Conservation (phyloP, 1,140 invertebrate genomes). For the Muscidifurax raptorellus region DNA sequence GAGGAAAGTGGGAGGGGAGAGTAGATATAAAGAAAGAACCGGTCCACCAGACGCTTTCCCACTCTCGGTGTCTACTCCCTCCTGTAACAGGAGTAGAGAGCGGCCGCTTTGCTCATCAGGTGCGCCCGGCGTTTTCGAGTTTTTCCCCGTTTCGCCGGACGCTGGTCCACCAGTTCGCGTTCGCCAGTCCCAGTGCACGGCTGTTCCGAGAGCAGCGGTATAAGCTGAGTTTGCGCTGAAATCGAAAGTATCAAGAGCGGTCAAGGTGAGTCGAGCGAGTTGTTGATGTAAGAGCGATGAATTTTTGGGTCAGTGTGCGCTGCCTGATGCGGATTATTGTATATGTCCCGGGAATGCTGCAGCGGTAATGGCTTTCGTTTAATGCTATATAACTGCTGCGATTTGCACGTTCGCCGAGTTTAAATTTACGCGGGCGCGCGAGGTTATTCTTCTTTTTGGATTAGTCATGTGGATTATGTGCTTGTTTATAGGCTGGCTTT, state of each 20-base stretch:
- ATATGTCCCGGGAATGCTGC: not conserved
- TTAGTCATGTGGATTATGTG: not conserved
- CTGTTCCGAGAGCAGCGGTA: not conserved
- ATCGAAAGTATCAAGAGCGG: constrained; percentile 31
- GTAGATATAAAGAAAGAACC: constrained; percentile 40
- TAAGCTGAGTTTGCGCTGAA: not conserved
- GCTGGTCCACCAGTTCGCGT: constrained; percentile 41
- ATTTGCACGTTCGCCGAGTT: not conserved
- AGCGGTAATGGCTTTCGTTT: not conserved
- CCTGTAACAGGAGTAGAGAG: not conserved
- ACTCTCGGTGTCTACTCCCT: not conserved
- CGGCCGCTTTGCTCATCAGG: not conserved
- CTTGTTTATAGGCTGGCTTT: too few species aligned
- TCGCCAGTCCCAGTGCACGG: not conserved
- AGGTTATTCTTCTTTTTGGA: not conserved
- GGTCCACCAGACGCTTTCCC: constrained; percentile 39
- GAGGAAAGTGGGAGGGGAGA: not conserved
- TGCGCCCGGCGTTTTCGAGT: constrained; percentile 9
- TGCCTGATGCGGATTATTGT: not conserved
- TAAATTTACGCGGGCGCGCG: not conserved
- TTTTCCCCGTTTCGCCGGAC: constrained; percentile 31
- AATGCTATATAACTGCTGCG: not conserved
- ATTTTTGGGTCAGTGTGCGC: constrained; percentile 13
- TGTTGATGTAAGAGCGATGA: not conserved
- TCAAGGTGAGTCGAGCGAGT: constrained; percentile 38